Evolutionary conservation across 2,113 vertebrate species (phyloP), one percentile per base, ranked within the genome.

Genomic region (Melanerpes aurifrons): DNA sequence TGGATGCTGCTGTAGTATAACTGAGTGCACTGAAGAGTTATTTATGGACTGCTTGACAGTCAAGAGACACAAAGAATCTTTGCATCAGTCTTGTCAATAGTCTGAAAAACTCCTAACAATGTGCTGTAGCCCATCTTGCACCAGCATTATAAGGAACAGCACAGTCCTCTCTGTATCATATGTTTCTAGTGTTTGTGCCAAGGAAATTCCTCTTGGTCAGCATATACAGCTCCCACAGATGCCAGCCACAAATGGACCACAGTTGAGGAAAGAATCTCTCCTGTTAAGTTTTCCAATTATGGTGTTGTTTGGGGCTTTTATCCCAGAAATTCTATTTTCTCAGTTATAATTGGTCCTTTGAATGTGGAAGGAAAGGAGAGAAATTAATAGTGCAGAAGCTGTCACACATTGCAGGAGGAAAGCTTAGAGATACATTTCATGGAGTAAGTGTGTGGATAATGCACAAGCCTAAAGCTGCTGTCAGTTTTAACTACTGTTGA

Each of bases 61-160:
- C 57, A 77, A 88, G 37, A 89, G 72, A 87, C 43, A 68, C 45
- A n/a, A 73, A 75, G 37, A 94, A 87, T 66, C 68, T 87, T 82
- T 75, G 57, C 63, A 91, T 40, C 63, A 45, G 35, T 69, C 32
- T 69, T 75, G 48, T 54, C 70, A 78, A 35, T 22, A 72, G n/a
- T 43, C 59, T 73, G 56, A 87, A 89, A 82, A 89, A 66, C 12
- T 59, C 68, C 68, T 53, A 95, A 18, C 59, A 43, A 25, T 26
- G 37, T 91, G 78, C n/a, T 45, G 29, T 67, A 87, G 45, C 26
- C 47, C 37, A 66, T 59, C 57, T 86, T 70, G n/a, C 47, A 62
- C 45, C 24, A 31, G 58, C 35, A 18, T 15, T 45, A 53, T 53
- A 50, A 63, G 63, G 20, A 92, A 62, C 45, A 78, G 86, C 43